Percentiles rank a stretch among this genome's conserved stretches.
These are phyloP conservation scores for Fukomys damarensis DNA, from an alignment of 2,113 vertebrate genomes.

Conservation along the genomic window DNA sequence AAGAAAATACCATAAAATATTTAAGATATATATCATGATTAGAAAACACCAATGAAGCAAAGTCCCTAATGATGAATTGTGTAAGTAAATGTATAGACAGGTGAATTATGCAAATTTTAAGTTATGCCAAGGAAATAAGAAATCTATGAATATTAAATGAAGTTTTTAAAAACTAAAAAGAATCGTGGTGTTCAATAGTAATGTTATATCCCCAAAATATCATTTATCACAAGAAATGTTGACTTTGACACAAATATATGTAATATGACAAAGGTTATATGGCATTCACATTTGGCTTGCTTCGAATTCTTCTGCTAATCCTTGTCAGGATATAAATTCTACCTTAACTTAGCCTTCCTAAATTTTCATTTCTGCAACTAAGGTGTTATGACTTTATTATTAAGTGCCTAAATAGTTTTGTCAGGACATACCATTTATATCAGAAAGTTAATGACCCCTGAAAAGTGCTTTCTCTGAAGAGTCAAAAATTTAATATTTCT, in stretches of 20 bases:
- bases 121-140: slow-evolving; percentile 2
- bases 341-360: neutral
- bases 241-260: slow-evolving; percentile 5
- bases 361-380: slow-evolving; percentile 23
- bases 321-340: neutral
- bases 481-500: slow-evolving; percentile 14
- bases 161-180: neutral
- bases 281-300: neutral
- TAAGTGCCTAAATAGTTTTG: neutral
- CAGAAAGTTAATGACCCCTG: neutral
- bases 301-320: neutral
- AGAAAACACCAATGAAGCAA: neutral
- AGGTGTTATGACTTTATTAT: neutral
- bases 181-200: neutral
- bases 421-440: neutral
- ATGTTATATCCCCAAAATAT: neutral
- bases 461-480: neutral
- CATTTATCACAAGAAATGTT: neutral
- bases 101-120: slow-evolving; percentile 1
- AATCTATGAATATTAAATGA: slow-evolving; percentile 51
- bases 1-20: neutral
- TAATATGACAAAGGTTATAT: neutral
- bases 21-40: slow-evolving; percentile 15
- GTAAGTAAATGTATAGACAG: slow-evolving; percentile 3
- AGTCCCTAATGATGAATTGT: slow-evolving; percentile 23